A percentile compares a stretch with the other conserved stretches of the same genome.
Evolutionary conservation across 2,113 vertebrate genomes (phyloP).

Genomic region (Micronisus gabar): DNA sequence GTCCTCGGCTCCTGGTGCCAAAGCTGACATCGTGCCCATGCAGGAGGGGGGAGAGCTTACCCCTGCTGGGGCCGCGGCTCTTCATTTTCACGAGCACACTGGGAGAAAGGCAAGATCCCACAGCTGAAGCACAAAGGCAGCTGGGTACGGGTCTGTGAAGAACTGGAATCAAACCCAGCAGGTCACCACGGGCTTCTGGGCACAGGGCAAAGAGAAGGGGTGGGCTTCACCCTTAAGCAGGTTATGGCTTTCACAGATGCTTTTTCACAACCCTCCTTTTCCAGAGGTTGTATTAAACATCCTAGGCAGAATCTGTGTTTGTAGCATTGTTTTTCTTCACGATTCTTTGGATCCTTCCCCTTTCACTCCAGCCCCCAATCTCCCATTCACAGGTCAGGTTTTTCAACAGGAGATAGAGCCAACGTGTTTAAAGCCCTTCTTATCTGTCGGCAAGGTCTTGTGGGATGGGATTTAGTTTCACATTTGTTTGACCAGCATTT

Average conservation of each 20-base stretch:
- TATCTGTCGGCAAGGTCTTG: background rate
- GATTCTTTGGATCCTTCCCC: background rate
- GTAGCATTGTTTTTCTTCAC: background rate
- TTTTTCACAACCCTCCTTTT: background rate
- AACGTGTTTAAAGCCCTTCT: background rate
- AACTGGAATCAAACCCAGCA: background rate
- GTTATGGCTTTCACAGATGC: background rate
- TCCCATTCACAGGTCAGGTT: background rate
- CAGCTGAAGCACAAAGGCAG: background rate
- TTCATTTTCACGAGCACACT: background rate
- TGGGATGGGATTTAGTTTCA: background rate
- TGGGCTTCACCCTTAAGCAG: background rate
- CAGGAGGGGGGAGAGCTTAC: background rate
- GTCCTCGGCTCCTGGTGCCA: background rate
- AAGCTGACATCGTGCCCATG: rapidly evolving
- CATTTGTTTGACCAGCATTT: background rate
- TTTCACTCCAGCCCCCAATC: background rate
- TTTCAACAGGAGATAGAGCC: background rate
- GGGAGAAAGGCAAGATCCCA: background rate
- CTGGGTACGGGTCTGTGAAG: background rate
- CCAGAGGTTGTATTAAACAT: background rate
- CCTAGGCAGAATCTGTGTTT: background rate
- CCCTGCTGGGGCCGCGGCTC: background rate
- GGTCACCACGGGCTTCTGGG: background rate
- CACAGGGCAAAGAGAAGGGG: background rate